Evolutionary conservation across 2,113 vertebrate genomes (phyloP), one percentile per base, ranked within the genome.

Genomic region (Muscicapa adusta): DNA sequence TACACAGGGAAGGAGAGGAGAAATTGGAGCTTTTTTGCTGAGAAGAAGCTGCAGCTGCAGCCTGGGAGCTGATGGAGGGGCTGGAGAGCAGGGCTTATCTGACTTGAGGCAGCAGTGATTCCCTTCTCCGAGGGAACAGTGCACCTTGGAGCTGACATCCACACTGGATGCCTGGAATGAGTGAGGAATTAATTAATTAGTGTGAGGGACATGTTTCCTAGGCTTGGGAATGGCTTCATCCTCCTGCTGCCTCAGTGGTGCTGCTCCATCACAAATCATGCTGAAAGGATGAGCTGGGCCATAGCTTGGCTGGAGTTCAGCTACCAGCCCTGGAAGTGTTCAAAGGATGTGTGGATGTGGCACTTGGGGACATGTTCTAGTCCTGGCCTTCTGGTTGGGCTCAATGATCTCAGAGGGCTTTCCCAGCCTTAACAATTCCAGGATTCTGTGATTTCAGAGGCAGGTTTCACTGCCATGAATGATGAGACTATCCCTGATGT

Each of bases 301-400:
- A 2, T 33, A 29, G 45, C 34, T 57, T 77, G 86, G 38, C 62
- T 70, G 62, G 25, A 73, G 54, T 11, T 14, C 45, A 53, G 12
- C 43, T 68, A 67, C 38, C 36, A 45, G 0, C 43, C 38, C 45
- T 81, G 45, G 23, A 23, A 25, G 53, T 15, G n/a, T 60, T 45
- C 60, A 12, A 3, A 29, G 34, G 24, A 19, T 0, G 0, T n/a
- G 61, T 53, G 38, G 45, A n/a, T 67, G 53, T 34, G 77, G 47
- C 61, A 53, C 29, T 0, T 47, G 61, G 38, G 77, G 38, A 10
- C 13, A 2, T 31, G 19, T 67, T 29, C 22, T 47, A 31, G 17
- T 53, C 61, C 45, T 74, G 61, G 14, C 7, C 40, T n/a, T 15
- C 22, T 53, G 45, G 14, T 18, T 68, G 62, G n/a, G 23, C 34